A percentile compares a stretch with the other conserved stretches of the same genome.
These are phyloP conservation scores for Tapirus indicus DNA, from an alignment of 2,797 vertebrate genomes.

Conservation along the genomic window DNA sequence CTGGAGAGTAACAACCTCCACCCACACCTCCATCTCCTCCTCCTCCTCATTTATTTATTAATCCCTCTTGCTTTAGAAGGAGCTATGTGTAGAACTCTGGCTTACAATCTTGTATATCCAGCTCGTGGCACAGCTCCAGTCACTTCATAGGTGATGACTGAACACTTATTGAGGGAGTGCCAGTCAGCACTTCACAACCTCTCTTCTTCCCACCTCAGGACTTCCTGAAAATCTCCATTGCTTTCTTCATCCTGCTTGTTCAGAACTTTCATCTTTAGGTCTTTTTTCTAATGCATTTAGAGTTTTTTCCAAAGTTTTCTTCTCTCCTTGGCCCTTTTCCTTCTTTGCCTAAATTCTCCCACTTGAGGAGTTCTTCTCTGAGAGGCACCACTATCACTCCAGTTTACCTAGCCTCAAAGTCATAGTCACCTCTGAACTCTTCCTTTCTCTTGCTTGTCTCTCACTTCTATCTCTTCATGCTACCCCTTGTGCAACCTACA, in stretches of 20 bases:
- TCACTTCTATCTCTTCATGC: neutral
- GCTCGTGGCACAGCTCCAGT: neutral
- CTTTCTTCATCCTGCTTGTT: neutral
- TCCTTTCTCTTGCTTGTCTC: neutral
- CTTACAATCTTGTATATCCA: neutral
- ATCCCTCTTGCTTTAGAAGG: neutral
- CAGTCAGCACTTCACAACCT: neutral
- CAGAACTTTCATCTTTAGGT: neutral
- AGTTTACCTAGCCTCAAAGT: neutral
- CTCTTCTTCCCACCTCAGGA: neutral
- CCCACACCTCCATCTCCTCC: neutral
- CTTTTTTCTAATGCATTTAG: neutral
- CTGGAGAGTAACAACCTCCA: neutral
- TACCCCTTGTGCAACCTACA: neutral
- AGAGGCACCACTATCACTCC: neutral
- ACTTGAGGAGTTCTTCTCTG: neutral
- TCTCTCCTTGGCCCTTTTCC: neutral
- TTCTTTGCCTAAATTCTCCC: neutral
- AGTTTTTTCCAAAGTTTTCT: conserved; percentile 2
- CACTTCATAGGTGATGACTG: neutral
- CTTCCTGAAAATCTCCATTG: neutral
- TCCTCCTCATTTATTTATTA: neutral
- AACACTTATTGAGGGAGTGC: neutral
- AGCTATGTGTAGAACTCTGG: neutral
- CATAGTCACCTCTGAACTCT: neutral